Base-by-base conservation (phyloP, 2,888 invertebrate species). In the Rotaria magnacalcarata region DNA sequence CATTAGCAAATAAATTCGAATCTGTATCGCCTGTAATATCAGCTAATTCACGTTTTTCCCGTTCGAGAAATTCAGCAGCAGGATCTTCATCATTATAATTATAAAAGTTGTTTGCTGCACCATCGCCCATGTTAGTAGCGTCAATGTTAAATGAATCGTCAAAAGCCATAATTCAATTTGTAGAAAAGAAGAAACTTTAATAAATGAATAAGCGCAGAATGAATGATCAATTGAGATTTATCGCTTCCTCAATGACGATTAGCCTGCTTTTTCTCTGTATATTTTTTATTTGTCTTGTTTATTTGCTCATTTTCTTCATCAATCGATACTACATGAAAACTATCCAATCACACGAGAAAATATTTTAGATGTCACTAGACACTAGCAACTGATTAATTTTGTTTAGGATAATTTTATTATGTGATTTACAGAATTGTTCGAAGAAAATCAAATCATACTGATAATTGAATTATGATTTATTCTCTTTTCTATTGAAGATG, bases 11-110 rank as follows among this genome's bases (percentile, higher is more conserved):
- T 84, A 19, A 16, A 41, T 67, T 67, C 0, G 50, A 1, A 67
- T 34, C 43, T 19, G 80, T 47, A 56, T 80, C 47, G 41, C 50
- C 85, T 84, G 85, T 85, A 21, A 86, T 86, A 56, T 85, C 75
- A 47, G 47, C 75, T 56, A 86, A 56, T 86, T 86, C 86, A 21
- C 75, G 85, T 75, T 86, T 52, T 84, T 86, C 86, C 14, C 86
- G 74, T 34, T 75, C 85, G 16, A 86, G 58, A 85, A 86, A 86
- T 80, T 86, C 86, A n/a, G 86, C 86, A 50, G 86, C 86, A 24
- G 86, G 86, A 52, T 86, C 86, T 34, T 84, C 74, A 19, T 58
- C 80, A 47, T 56, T 34, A 21, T 54, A 58, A 60, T 43, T 54
- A 41, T 67, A 34, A 34, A 41, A 34, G n/a, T 19, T 67, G 34